Evolutionary conservation across 2,797 vertebrate species (phyloP), one percentile per base, ranked within the genome.

Genomic region (Gallinago nigripennis): DNA sequence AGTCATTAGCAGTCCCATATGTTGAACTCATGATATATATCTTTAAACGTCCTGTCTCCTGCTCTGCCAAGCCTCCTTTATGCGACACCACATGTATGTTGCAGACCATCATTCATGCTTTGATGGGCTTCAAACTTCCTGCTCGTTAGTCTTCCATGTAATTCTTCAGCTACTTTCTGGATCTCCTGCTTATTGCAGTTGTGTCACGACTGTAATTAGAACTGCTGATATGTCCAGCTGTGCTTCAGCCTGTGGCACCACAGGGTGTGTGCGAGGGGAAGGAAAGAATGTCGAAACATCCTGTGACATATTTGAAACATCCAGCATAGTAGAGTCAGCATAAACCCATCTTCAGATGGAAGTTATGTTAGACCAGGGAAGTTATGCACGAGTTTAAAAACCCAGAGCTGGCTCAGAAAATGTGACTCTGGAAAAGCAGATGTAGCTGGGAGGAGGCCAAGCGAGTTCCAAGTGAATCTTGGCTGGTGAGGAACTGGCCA

Each of bases 1-100:
- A 80, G 56, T 70, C 53, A 77, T 92, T 89, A 77, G 53, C 25
- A 64, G 35, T 68, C 18, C 71, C 65, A 28, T 75, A 53, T 75
- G 89, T 60, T 75, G 50, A 92, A 68, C 33, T 90, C 50, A 21
- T 12, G 4, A 50, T 57, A 24, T 65, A 2, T 64, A 43, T 81
- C 28, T 80, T 82, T 83, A 61, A 78, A 73, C 78, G 37, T 37
- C 2, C 0, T 60, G 30, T 64, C 41, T 83, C 65, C 53, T 77
- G 23, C 6, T 39, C 45, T 92, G 65, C 53, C 45, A 71, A 3
- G 63, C n/a, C 39, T 79, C 35, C 37, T 90, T 63, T 70, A 35
- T 82, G 60, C 16, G 60, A 45, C 48, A 30, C 45, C 48, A 53
- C 25, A 51, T 30, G 12, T 50, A 58, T 12, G 23, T n/a, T 86